These are phyloP conservation scores for Scaptomyza pallida DNA, from an alignment of 1,140 invertebrate genomes.

Conservation along the genomic window DNA sequence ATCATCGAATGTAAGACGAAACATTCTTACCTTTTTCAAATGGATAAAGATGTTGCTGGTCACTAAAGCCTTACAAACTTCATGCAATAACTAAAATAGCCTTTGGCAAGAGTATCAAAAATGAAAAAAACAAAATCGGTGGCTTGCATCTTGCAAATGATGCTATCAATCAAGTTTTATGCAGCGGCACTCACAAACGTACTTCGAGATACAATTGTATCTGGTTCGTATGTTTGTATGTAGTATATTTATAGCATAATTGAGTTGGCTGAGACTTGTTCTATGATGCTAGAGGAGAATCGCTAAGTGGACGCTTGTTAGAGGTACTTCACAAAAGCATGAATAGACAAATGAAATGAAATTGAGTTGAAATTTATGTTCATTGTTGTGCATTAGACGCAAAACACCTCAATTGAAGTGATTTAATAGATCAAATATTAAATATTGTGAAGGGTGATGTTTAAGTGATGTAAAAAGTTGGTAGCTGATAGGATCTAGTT, in stretches of 20 bases:
- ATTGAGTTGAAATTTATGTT: slow-evolving; percentile 44
- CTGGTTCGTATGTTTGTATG: slow-evolving; percentile 10
- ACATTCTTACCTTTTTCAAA: too few relatives aligned
- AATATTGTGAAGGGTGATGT: background rate
- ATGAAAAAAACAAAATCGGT: background rate
- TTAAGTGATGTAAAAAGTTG: too few relatives aligned
- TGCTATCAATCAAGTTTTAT: slow-evolving; percentile 58
- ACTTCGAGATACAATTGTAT: slow-evolving; percentile 55
- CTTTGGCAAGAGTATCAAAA: background rate
- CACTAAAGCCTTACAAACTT: too few relatives aligned
- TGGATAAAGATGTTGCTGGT: background rate
- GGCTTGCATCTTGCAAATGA: slow-evolving; percentile 31
- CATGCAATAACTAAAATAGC: background rate
- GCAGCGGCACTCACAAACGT: slow-evolving; percentile 1
- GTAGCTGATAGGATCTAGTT: too few relatives aligned
- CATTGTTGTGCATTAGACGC: slow-evolving; percentile 29
- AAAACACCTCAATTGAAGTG: slow-evolving; percentile 28
- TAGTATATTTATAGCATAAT: slow-evolving; percentile 16
- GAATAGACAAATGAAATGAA: slow-evolving; percentile 48
- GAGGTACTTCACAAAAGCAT: slow-evolving; percentile 21
- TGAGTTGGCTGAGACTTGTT: slow-evolving; percentile 27
- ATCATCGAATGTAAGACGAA: too few relatives aligned
- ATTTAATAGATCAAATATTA: background rate
- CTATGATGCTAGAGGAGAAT: background rate
- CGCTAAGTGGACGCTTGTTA: slow-evolving; percentile 51